These are phyloP conservation scores for Eilema sororculum DNA, from an alignment of 2,888 invertebrate species.

Conservation along the genomic window DNA sequence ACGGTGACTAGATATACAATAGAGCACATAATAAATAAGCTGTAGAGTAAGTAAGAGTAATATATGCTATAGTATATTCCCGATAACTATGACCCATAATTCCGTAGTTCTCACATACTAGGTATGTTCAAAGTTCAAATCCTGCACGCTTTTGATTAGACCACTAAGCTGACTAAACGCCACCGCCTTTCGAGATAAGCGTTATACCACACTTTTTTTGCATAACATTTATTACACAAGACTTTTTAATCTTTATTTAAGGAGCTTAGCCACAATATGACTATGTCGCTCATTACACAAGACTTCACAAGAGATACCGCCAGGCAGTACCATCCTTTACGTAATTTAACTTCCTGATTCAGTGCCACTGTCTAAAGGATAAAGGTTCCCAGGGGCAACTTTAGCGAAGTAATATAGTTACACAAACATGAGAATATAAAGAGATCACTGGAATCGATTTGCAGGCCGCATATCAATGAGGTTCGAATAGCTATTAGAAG, in stretches of 20 bases:
- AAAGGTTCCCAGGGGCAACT: constrained; percentile 5
- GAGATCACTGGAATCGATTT: constrained; percentile 45
- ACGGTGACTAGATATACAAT: too few species aligned
- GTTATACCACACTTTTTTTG: background rate
- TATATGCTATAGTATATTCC: too few species aligned
- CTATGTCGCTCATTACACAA: too few species aligned
- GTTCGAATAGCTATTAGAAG: constrained; percentile 36
- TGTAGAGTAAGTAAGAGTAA: too few species aligned
- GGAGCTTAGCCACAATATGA: too few species aligned
- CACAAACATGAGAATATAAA: constrained; percentile 41
- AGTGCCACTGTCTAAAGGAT: background rate
- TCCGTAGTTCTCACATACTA: too few species aligned
- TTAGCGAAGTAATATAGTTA: constrained; percentile 22
- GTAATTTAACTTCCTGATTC: background rate
- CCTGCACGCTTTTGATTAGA: background rate
- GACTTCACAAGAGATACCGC: background rate
- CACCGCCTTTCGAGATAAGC: background rate
- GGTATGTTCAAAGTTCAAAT: too few species aligned
- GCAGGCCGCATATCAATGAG: constrained; percentile 61
- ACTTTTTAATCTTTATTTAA: too few species aligned
- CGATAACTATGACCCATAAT: too few species aligned
- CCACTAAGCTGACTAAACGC: background rate
- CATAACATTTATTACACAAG: background rate
- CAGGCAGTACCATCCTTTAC: background rate
- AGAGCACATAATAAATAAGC: too few species aligned